These are phyloP conservation scores for Diorhabda elongata DNA, from an alignment of 1,140 invertebrate genomes.

Conservation along the genomic window DNA sequence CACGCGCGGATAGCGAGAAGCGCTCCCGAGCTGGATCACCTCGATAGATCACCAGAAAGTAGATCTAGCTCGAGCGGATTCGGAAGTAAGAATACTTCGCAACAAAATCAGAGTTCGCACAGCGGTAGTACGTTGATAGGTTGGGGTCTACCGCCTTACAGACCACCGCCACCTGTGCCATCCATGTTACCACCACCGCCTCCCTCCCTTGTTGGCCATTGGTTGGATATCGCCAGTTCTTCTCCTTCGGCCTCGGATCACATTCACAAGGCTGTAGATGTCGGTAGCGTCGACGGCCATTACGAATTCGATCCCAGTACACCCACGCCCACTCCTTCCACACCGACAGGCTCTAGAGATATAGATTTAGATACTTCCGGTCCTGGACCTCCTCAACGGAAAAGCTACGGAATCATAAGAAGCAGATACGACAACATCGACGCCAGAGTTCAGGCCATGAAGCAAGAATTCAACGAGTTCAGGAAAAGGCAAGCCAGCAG, in stretches of 20 bases:
- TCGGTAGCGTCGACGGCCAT: constrained; percentile 87
- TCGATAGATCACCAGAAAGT: constrained; percentile 79
- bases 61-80: constrained; percentile 84
- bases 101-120: constrained; percentile 65
- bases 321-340: constrained; percentile 70
- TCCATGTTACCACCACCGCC: constrained; percentile 39
- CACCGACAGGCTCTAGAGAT: constrained; percentile 61
- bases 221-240: constrained; percentile 56
- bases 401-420: constrained; percentile 41
- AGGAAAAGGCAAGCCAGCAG: constrained; percentile 77
- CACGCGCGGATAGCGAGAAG: constrained; percentile 62
- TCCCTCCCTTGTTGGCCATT: constrained; percentile 54
- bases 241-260: constrained; percentile 53
- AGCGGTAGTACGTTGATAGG: constrained; percentile 69
- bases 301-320: constrained; percentile 87
- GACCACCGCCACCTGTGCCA: constrained; percentile 63
- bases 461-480: constrained; percentile 92
- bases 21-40: constrained; percentile 60
- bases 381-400: constrained; percentile 44
- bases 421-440: constrained; percentile 77
- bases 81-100: constrained; percentile 84
- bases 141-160: constrained; percentile 70
- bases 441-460: constrained; percentile 88
- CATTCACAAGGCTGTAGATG: constrained; percentile 59
- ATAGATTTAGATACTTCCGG: constrained; percentile 49